Evolutionary conservation across 2,113 vertebrate species (phyloP).

Genomic region (Nestor notabilis): DNA sequence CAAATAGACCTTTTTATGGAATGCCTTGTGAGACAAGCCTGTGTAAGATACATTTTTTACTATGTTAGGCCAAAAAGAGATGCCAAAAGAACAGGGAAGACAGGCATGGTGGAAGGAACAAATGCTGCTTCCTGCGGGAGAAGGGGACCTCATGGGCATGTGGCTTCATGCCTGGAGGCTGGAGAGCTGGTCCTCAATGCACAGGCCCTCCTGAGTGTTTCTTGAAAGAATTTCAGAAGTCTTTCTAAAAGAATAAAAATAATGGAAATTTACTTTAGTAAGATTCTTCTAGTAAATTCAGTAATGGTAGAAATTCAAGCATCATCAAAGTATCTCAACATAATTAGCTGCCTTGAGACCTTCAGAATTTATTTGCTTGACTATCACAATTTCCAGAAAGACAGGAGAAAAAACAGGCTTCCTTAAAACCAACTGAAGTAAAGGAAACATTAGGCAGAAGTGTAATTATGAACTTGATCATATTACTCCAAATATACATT

Average conservation of each 20-base stretch:
- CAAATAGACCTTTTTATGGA: neutral
- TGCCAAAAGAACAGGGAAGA: neutral
- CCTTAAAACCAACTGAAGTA: neutral
- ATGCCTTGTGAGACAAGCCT: neutral
- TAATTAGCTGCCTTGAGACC: neutral
- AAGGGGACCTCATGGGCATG: neutral
- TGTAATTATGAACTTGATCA: neutral
- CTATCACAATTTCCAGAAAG: constrained; percentile 22
- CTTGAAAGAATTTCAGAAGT: neutral
- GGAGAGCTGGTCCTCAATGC: neutral
- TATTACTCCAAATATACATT: neutral
- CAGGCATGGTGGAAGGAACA: neutral
- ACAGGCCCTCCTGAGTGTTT: neutral
- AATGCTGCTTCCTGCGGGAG: neutral
- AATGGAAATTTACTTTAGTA: neutral
- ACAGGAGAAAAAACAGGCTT: constrained; percentile 6
- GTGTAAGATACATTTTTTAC: neutral
- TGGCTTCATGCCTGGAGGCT: neutral
- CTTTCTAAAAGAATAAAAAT: neutral
- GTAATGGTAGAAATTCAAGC: neutral
- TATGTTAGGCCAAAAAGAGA: neutral
- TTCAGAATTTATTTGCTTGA: constrained; percentile 17
- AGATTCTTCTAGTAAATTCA: neutral
- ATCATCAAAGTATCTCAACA: neutral
- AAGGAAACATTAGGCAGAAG: constrained; percentile 16